Conservation (phyloP, 2,797 vertebrate genomes). For the Platalea minor region DNA sequence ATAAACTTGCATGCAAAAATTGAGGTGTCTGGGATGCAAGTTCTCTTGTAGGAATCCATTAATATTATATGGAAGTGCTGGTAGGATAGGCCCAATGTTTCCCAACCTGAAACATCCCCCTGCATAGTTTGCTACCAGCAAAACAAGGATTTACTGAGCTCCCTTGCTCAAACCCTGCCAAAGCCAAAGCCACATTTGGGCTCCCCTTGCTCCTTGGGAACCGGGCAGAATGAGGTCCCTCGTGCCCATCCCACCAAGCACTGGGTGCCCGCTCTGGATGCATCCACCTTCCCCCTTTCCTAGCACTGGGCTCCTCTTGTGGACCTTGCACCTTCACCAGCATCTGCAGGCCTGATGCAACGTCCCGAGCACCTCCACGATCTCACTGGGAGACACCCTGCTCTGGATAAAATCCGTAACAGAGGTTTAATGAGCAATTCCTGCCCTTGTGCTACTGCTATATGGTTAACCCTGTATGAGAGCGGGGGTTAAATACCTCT, state of each 20-base stretch:
- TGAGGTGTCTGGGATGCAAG: background rate
- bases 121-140: rapidly evolving
- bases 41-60: background rate
- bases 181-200: background rate
- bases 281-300: background rate
- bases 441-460: background rate
- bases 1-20: background rate
- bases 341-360: background rate
- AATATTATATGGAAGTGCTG: background rate
- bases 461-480: background rate
- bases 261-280: background rate
- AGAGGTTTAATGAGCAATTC: background rate
- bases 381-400: background rate
- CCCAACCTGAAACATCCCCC: background rate
- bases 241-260: rapidly evolving
- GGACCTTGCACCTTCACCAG: background rate
- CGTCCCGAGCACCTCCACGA: rapidly evolving
- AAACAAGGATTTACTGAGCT: background rate
- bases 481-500: background rate
- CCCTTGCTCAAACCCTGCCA: rapidly evolving
- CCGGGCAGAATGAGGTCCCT: background rate
- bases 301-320: background rate
- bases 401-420: background rate
- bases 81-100: rapidly evolving
- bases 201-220: background rate